Base-by-base conservation (phyloP, 2,888 invertebrate species). In the Trichopoda pennipes region DNA sequence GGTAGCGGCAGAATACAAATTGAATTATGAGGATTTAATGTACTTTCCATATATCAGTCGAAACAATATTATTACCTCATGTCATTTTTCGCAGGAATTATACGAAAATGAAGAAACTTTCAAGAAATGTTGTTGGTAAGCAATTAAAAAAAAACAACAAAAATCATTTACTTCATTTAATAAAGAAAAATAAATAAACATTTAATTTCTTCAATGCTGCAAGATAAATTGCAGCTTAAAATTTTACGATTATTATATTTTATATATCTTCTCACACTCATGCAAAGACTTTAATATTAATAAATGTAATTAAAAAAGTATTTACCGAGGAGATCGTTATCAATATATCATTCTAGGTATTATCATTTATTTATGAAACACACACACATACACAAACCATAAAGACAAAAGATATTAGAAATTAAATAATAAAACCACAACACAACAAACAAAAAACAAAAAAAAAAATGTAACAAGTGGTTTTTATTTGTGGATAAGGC, bases 391-490 rank as follows among this genome's bases (percentile, higher is more conserved):
- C 14, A 70, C 51, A 63, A 73, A 51, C 23, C 51, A 51, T 32
- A 53, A 44, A 53, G 19, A 10, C 28, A 68, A 51, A 19, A 21
- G 6, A n/a, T 2, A 28, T 16, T 21, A 47, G 2, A 56, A 35
- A 35, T 17, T 55, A 42, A 63, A 78, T 32, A 55, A 38, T 55
- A 61, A 63, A 69, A 60, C 75, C 69, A 38, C 53, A 68, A 58
- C 55, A n/a, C 66, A 38, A 55, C 16, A 61, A 35, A 56, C 42
- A 49, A 1, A 32, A 66, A 1, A 60, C 38, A 66, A 74, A 78
- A 60, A 77, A 75, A n/a, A n/a, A n/a, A n/a, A n/a, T n/a, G n/a
- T 82, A 81, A 72, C 78, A 82, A 82, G 81, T 75, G 75, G 70
- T 82, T 82, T 79, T 66, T 72, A 61, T 75, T 78, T 82, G 66